Evolutionary conservation across 2,888 invertebrate genomes (phyloP).

Genomic region (Stenotaenia linearis): DNA sequence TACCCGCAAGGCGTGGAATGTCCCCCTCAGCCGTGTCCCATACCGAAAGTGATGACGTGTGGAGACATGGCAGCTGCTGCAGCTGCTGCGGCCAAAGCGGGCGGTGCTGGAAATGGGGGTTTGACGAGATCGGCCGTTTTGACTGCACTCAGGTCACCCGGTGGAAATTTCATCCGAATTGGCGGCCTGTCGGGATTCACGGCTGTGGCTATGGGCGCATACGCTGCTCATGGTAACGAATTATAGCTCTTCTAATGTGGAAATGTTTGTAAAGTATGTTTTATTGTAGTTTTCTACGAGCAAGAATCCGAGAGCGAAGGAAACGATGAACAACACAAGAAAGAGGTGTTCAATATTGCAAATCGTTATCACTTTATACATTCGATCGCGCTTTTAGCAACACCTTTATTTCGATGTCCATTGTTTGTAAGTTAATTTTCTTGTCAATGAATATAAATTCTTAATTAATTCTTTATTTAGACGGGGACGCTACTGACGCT

Average conservation of each 20-base stretch:
- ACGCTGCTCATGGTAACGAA: conserved; percentile 62
- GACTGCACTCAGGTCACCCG: neutral
- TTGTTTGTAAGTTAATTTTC: conserved; percentile 60
- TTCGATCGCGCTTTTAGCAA: conserved; percentile 73
- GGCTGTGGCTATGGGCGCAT: conserved; percentile 82
- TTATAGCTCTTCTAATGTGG: neutral
- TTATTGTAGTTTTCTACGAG: neutral
- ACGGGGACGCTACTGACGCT: conserved; percentile 68
- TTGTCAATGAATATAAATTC: conserved; percentile 22
- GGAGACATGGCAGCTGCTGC: neutral
- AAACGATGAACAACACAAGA: neutral
- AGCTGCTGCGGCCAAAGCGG: neutral
- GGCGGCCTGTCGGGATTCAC: conserved; percentile 84
- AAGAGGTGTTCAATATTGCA: conserved; percentile 69
- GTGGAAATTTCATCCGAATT: conserved; percentile 48
- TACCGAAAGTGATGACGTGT: neutral
- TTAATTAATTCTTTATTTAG: conserved; percentile 54
- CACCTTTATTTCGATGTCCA: conserved; percentile 71
- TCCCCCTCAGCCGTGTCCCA: neutral
- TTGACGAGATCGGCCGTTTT: neutral
- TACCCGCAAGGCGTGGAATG: neutral
- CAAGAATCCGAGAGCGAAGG: neutral
- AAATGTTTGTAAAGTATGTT: neutral
- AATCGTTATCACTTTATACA: conserved; percentile 78
- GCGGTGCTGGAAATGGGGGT: neutral